Percentiles rank a stretch among this genome's conserved stretches.
Evolutionary conservation across 2,113 vertebrate genomes (phyloP).

Genomic region (Rutilus rutilus): DNA sequence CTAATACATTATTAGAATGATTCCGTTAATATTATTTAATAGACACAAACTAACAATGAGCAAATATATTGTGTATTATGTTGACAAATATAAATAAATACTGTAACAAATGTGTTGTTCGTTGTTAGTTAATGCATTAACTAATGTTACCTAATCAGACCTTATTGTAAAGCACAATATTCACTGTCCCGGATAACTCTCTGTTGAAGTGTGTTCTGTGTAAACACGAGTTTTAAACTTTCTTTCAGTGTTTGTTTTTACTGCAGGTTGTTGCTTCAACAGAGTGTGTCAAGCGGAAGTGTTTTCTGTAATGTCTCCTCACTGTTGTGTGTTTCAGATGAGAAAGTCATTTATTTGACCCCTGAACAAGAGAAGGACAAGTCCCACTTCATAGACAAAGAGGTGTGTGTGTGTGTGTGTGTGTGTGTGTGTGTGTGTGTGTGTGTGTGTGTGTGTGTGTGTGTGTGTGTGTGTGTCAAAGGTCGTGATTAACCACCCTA

Average conservation of each 20-base stretch:
- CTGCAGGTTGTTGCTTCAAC: neutral
- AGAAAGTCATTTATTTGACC: slow-evolving; percentile 97
- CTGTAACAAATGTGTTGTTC: too few species aligned
- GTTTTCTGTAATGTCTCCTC: neutral
- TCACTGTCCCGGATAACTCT: neutral
- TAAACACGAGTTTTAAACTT: neutral
- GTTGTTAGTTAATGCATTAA: too few species aligned
- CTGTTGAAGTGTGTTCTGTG: neutral
- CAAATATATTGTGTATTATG: too few species aligned
- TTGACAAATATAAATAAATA: too few species aligned
- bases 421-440: slow-evolving; percentile 56
- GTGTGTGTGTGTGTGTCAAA: neutral
- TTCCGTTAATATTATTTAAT: too few species aligned
- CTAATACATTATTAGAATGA: too few species aligned
- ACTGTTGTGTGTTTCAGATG: slow-evolving; percentile 77
- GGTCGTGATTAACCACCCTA: neutral
- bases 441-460: too few species aligned
- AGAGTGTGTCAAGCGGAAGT: neutral
- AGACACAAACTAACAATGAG: too few species aligned
- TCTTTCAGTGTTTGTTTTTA: neutral
- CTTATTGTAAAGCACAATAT: too few species aligned
- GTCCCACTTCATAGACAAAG: slow-evolving; percentile 99
- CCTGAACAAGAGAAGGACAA: slow-evolving; percentile 99
- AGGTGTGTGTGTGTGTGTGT: slow-evolving; percentile 85
- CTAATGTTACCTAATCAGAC: too few species aligned